Percentiles rank a stretch among this genome's conserved stretches.
Evolutionary conservation across 2,113 vertebrate genomes (phyloP).

Genomic region (Leptocoma aspasia): DNA sequence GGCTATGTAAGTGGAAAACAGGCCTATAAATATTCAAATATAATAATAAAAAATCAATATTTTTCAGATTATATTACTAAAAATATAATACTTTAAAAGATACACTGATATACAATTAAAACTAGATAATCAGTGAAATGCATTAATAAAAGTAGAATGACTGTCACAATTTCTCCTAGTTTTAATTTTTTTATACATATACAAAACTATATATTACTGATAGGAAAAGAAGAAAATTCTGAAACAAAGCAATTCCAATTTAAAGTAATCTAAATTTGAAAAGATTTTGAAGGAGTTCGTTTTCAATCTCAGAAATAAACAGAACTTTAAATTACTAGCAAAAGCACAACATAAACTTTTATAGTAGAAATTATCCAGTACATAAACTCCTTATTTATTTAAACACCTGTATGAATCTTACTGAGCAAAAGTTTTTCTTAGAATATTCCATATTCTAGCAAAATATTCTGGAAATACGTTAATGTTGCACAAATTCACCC

Average conservation of each 20-base stretch:
- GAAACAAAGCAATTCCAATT: not conserved
- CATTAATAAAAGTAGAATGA: not conserved
- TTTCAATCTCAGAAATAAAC: not conserved
- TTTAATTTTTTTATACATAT: not conserved
- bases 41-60: not conserved
- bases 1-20: not conserved
- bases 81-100: not conserved
- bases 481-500: not conserved
- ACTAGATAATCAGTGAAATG: not conserved
- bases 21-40: not conserved
- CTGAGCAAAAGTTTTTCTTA: not conserved
- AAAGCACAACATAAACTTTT: not conserved
- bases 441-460: not conserved
- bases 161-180: not conserved
- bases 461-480: not conserved
- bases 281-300: not conserved
- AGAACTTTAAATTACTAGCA: not conserved
- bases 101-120: not conserved
- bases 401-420: not conserved
- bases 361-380: not conserved
- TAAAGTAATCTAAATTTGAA: not conserved
- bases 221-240: not conserved
- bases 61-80: not conserved
- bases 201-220: not conserved
- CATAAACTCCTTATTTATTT: not conserved